Percentiles rank a stretch among this genome's conserved stretches.
These are phyloP conservation scores for Gonioctena quinquepunctata DNA, from an alignment of 1,140 invertebrate genomes.

Conservation along the genomic window DNA sequence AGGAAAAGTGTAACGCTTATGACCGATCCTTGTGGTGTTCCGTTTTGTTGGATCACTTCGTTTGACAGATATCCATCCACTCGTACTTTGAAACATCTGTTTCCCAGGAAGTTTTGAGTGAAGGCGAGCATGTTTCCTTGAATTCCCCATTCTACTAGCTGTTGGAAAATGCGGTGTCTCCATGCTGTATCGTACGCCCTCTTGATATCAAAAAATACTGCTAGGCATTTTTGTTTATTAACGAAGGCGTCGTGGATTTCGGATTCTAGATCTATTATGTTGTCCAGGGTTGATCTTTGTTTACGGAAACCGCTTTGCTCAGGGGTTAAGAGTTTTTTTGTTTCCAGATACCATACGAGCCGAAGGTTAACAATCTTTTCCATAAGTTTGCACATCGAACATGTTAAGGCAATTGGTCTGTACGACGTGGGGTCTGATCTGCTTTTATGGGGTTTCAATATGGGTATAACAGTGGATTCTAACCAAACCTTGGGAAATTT, in stretches of 20 bases:
- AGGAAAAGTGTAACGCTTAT: slow-evolving; percentile 5
- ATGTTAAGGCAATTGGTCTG: slow-evolving; percentile 19
- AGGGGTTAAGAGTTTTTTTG: slow-evolving; percentile 3
- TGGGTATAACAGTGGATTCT: slow-evolving; percentile 16
- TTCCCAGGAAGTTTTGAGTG: slow-evolving; percentile 20
- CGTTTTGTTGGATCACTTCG: background rate
- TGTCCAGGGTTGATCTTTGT: slow-evolving; percentile 5
- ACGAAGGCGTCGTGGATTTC: slow-evolving; percentile 12
- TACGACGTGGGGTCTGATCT: background rate
- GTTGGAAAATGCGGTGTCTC: slow-evolving; percentile 16
- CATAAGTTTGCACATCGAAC: slow-evolving; percentile 19
- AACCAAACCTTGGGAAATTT: slow-evolving; percentile 6
- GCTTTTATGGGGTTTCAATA: slow-evolving; percentile 15
- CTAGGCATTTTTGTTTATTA: background rate
- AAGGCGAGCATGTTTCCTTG: slow-evolving; percentile 14
- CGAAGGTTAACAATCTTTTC: slow-evolving; percentile 21
- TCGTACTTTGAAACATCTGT: slow-evolving; percentile 2
- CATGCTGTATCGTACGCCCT: slow-evolving; percentile 17
- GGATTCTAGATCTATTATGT: slow-evolving; percentile 9
- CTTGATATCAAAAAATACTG: slow-evolving; percentile 19
- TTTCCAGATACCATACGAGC: slow-evolving; percentile 14
- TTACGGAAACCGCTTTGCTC: slow-evolving; percentile 4
- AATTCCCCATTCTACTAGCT: slow-evolving; percentile 4
- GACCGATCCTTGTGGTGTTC: slow-evolving; percentile 7
- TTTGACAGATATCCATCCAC: background rate